These are phyloP conservation scores for Pongo pygmaeus DNA, from an alignment of 2,113 vertebrate genomes.

Conservation along the genomic window DNA sequence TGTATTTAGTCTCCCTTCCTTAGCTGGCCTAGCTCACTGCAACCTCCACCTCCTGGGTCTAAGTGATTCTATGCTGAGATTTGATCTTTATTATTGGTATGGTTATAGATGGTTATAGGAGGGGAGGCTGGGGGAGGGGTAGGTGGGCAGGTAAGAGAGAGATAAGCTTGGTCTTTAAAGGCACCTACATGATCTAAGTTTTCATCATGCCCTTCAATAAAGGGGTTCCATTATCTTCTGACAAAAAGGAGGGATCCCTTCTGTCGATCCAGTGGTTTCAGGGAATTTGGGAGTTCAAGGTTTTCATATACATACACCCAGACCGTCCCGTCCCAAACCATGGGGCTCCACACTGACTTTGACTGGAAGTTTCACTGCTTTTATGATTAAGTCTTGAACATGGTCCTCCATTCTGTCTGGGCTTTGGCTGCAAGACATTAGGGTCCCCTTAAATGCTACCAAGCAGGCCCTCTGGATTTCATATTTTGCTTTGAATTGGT, in stretches of 20 bases:
- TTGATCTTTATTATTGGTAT: background rate
- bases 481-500: background rate
- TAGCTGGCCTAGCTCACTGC: background rate
- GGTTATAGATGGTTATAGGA: background rate
- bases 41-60: no score
- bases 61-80: background rate
- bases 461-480: background rate
- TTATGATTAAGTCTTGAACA: background rate
- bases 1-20: background rate
- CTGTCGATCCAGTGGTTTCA: background rate
- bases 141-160: background rate
- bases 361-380: background rate
- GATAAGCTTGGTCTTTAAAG: background rate
- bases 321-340: background rate
- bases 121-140: rapidly evolving
- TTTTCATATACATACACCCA: background rate
- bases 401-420: background rate
- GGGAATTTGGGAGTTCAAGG: background rate
- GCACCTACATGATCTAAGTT: background rate
- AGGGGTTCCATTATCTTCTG: background rate
- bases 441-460: background rate
- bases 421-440: background rate
- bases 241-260: background rate
- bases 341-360: background rate
- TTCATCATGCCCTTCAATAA: background rate